A percentile compares a stretch with the other conserved stretches of the same genome.
Conservation (phyloP, 2,888 invertebrate species). For the Lycaena phlaeas region DNA sequence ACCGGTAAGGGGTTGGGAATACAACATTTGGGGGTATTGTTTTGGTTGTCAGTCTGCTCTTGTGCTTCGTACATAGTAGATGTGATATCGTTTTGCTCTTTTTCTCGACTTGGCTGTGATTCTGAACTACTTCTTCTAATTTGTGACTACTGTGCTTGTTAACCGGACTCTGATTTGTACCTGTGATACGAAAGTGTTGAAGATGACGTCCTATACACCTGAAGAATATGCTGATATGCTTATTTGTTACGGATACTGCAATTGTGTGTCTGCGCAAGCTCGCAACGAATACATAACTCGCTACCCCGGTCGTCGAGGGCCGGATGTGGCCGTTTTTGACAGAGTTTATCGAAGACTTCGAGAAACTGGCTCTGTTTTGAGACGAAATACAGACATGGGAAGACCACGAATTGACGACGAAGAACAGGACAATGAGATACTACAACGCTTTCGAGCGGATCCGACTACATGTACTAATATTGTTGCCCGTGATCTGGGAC, state of each 20-base stretch:
- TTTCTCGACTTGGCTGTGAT: too few species aligned
- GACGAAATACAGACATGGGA: constrained; percentile 21
- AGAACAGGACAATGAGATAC: too few species aligned
- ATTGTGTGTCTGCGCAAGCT: constrained; percentile 17
- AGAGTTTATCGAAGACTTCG: constrained; percentile 21
- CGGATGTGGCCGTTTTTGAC: constrained; percentile 21
- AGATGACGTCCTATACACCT: constrained; percentile 16
- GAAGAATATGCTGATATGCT: constrained; percentile 22
- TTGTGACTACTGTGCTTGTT: background rate
- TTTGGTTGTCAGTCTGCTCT: too few species aligned
- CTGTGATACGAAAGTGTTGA: constrained; percentile 18
- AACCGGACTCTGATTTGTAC: constrained; percentile 14
- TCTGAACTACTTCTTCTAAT: too few species aligned
- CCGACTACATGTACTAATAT: constrained; percentile 13
- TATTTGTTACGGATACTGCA: constrained; percentile 21
- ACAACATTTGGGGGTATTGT: too few species aligned
- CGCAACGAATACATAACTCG: constrained; percentile 21
- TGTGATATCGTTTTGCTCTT: too few species aligned
- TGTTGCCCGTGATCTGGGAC: constrained; percentile 15
- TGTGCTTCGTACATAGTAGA: too few species aligned
- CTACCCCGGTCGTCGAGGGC: constrained; percentile 21
- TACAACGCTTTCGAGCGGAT: too few species aligned
- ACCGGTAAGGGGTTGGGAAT: too few species aligned
- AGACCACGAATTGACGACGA: too few species aligned
- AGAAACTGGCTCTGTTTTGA: constrained; percentile 24